Conservation (phyloP, 2,797 vertebrate species). For the Cirrhinus molitorella region DNA sequence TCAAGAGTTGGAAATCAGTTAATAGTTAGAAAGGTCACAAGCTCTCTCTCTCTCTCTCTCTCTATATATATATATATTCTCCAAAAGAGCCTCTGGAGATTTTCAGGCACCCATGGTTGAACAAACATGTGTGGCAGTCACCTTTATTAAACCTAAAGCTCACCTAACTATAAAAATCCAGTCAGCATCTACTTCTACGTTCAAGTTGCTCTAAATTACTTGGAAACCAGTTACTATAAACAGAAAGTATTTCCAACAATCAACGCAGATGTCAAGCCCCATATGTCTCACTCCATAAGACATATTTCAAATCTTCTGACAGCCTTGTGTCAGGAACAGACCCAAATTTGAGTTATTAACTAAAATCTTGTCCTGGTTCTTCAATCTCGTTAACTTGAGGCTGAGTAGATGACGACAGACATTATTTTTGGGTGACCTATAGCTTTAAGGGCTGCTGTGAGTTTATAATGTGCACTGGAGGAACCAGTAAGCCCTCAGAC, state of each 20-base stretch:
- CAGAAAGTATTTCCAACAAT: not conserved
- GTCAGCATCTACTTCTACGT: not conserved
- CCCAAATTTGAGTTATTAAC: not conserved
- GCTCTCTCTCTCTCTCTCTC: too few species aligned
- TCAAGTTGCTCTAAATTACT: not conserved
- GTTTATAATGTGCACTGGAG: not conserved
- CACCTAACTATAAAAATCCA: not conserved
- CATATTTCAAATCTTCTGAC: not conserved
- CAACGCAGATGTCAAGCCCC: not conserved
- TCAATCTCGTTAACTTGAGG: not conserved
- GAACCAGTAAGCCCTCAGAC: not conserved
- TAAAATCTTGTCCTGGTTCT: not conserved
- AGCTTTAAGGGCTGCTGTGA: conserved; percentile 9
- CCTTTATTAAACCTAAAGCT: not conserved
- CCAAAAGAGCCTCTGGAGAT: not conserved
- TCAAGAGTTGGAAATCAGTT: not conserved
- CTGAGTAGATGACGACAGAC: not conserved
- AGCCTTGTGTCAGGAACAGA: not conserved
- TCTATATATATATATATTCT: too few species aligned
- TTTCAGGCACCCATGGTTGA: not conserved
- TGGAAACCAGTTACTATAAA: not conserved
- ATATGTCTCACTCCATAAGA: too few species aligned
- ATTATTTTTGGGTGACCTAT: not conserved
- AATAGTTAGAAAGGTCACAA: not conserved
- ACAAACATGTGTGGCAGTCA: not conserved